phyloP scores from a whole-genome alignment of 2,888 invertebrate species.

The Drosophila paranaensis region DNA sequence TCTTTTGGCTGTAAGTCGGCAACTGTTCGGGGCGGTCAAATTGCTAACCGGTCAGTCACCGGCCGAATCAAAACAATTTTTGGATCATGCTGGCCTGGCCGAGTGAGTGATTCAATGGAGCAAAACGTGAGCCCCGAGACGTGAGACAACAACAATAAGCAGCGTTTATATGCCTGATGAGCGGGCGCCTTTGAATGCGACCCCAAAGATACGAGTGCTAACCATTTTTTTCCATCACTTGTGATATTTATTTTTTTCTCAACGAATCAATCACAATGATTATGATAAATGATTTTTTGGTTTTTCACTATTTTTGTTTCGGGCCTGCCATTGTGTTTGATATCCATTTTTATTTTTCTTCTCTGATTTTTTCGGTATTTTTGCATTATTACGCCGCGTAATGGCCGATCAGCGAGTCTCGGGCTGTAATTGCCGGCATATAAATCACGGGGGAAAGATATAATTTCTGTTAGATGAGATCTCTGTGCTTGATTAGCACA shows the following conservation, averaged over 20 bases:
- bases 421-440: conserved; percentile 74
- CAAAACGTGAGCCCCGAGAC: conserved; percentile 76
- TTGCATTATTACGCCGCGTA: conserved; percentile 73
- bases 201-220: conserved; percentile 49
- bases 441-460: conserved; percentile 76
- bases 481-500: conserved; percentile 75
- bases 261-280: conserved; percentile 83
- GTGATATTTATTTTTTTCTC: conserved; percentile 73
- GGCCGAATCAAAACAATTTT: conserved; percentile 72
- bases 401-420: conserved; percentile 70
- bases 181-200: conserved; percentile 71
- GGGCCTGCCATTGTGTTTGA: conserved; percentile 60
- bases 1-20: neutral
- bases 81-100: conserved; percentile 52
- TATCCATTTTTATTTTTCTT: conserved; percentile 19
- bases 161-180: conserved; percentile 79
- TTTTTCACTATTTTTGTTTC: conserved; percentile 66
- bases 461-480: conserved; percentile 74
- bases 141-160: conserved; percentile 69
- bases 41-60: conserved; percentile 72
- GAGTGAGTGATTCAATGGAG: conserved; percentile 71
- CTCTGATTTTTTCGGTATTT: conserved; percentile 37
- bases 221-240: conserved; percentile 60
- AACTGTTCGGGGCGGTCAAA: conserved; percentile 65
- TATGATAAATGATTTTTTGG: conserved; percentile 82